These are phyloP conservation scores for Oreochromis grahami DNA, from an alignment of 2,797 vertebrate species.

Conservation along the genomic window DNA sequence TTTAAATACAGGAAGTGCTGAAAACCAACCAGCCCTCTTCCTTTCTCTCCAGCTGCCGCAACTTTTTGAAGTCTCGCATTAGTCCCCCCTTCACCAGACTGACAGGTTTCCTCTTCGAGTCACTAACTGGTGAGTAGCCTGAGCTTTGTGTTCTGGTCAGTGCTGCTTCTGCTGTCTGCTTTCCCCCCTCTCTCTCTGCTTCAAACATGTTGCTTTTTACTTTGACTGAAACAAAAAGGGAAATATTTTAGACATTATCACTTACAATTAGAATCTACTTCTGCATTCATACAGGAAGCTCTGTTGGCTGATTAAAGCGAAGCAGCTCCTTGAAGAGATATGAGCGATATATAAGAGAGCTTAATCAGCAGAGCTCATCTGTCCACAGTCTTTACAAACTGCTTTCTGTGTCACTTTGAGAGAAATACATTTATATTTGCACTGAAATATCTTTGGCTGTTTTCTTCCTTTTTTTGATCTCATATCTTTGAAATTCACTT, in stretches of 20 bases:
- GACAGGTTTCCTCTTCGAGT: background rate
- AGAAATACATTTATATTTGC: background rate
- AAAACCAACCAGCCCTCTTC: conserved; percentile 8
- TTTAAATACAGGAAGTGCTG: conserved; percentile 49
- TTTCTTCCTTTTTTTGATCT: background rate
- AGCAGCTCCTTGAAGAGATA: background rate
- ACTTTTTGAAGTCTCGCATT: background rate
- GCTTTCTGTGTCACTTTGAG: background rate
- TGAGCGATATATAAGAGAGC: background rate
- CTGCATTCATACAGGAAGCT: conserved; percentile 14
- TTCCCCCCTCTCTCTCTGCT: background rate
- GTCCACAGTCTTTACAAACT: background rate
- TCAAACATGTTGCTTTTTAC: background rate
- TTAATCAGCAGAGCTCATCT: background rate
- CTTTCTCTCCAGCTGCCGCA: background rate
- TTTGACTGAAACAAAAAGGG: background rate
- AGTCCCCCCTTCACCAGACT: background rate
- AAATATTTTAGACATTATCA: background rate
- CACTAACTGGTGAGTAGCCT: background rate
- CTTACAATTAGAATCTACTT: background rate
- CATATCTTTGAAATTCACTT: background rate
- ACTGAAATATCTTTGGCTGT: background rate
- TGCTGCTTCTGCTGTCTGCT: background rate
- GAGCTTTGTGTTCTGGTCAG: background rate
- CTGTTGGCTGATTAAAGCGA: background rate